A percentile compares a stretch with the other conserved stretches of the same genome.
Conservation (phyloP, 2,797 vertebrate species). For the Manis javanica region DNA sequence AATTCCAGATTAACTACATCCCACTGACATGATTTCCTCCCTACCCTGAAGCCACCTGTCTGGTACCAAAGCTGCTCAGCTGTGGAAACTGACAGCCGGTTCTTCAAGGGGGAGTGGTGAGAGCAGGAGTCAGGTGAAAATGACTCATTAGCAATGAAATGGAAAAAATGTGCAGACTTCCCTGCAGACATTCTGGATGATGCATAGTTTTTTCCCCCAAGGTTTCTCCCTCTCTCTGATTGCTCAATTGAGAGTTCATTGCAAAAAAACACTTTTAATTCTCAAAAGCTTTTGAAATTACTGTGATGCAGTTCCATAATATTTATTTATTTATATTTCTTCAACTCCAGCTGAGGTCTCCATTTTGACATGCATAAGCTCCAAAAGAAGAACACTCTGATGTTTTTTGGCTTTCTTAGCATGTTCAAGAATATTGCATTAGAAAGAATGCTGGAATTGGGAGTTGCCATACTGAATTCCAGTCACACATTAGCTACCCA, state of each 20-base stretch:
- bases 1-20: conserved; percentile 73
- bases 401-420: not conserved
- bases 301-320: not conserved
- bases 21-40: conserved; percentile 59
- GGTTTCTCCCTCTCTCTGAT: not conserved
- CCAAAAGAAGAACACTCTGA: not conserved
- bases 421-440: not conserved
- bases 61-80: conserved; percentile 66
- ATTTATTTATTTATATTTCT: not conserved
- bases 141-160: conserved; percentile 78
- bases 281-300: conserved; percentile 13
- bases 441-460: not conserved
- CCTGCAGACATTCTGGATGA: conserved; percentile 1
- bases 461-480: not conserved
- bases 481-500: not conserved
- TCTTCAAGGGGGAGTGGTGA: conserved; percentile 17
- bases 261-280: not conserved
- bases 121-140: conserved; percentile 75
- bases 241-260: not conserved
- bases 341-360: not conserved
- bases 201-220: not conserved
- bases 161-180: conserved; percentile 71
- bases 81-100: conserved; percentile 78
- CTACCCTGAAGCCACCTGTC: conserved; percentile 69
- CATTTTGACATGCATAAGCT: not conserved